phyloP scores from a whole-genome alignment of 2,888 invertebrate genomes.

The Hyppa rectilinea region DNA sequence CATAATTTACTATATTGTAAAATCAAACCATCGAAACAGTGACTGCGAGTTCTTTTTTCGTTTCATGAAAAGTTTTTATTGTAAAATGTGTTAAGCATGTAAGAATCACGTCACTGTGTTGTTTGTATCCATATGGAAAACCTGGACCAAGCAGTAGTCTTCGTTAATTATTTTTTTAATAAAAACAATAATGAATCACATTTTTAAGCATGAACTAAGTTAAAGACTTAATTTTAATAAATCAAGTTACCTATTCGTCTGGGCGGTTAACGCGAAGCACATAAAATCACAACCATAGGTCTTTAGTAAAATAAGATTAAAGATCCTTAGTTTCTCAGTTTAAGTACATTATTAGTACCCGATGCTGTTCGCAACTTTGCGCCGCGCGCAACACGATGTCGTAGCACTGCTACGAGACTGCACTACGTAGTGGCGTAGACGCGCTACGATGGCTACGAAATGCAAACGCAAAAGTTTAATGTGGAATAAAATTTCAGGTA shows the following conservation, averaged over 20 bases:
- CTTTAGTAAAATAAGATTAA: constrained; percentile 16
- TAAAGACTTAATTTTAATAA: not conserved
- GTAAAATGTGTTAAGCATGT: not conserved
- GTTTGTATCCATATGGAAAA: not conserved
- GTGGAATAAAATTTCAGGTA: constrained; percentile 17
- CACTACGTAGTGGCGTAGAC: constrained; percentile 6
- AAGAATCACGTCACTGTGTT: not conserved
- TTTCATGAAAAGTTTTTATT: not conserved
- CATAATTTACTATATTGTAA: not conserved
- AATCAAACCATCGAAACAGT: not conserved
- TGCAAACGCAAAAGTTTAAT: constrained; percentile 16
- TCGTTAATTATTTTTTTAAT: not conserved
- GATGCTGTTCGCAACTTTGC: constrained; percentile 8
- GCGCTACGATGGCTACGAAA: constrained; percentile 17
- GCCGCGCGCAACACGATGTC: constrained; percentile 22
- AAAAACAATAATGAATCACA: not conserved
- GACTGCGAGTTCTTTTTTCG: not conserved
- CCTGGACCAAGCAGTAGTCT: too few species aligned
- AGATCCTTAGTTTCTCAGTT: constrained; percentile 9
- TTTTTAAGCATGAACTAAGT: not conserved
- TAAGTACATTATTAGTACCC: constrained; percentile 26
- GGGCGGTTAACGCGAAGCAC: not conserved
- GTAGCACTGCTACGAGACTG: constrained; percentile 27
- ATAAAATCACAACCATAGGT: not conserved
- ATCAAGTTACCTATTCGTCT: not conserved